These are phyloP conservation scores for Actinemys pallida DNA, from an alignment of 2,113 vertebrate species.

Conservation along the genomic window DNA sequence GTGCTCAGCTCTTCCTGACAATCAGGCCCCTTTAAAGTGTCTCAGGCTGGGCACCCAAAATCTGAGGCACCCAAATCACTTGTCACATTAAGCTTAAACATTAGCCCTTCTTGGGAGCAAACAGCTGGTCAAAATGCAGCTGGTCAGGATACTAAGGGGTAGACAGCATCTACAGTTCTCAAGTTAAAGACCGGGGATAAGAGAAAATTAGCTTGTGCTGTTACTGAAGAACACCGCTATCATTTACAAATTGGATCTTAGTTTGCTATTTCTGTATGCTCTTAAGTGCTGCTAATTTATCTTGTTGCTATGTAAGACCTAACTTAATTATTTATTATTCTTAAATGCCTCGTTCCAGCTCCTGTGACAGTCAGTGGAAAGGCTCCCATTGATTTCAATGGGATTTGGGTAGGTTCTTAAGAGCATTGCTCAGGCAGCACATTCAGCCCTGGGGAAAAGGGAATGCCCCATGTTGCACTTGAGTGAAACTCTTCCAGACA, in stretches of 20 bases:
- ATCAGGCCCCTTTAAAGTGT: conserved; percentile 11
- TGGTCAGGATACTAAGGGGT: not conserved
- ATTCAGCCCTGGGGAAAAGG: not conserved
- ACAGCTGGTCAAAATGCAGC: conserved; percentile 9
- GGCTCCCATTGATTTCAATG: conserved; percentile 36
- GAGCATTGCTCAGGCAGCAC: not conserved
- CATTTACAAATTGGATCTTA: conserved; percentile 10
- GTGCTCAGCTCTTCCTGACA: conserved; percentile 34
- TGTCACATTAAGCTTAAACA: conserved; percentile 54
- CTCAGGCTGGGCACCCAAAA: conserved; percentile 2
- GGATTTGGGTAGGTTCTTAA: not conserved
- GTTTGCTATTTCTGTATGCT: conserved; percentile 37
- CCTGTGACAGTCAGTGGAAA: conserved; percentile 50
- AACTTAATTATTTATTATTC: conserved; percentile 66
- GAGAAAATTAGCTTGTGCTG: conserved; percentile 43
- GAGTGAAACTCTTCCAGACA: fast-evolving
- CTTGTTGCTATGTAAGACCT: conserved; percentile 17
- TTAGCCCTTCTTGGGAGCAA: conserved; percentile 32
- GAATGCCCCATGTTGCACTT: not conserved
- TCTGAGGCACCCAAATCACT: not conserved
- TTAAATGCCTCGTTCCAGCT: conserved; percentile 34
- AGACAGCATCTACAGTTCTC: conserved; percentile 42
- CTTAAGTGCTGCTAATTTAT: conserved; percentile 47
- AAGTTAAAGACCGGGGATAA: conserved; percentile 10
- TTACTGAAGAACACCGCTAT: conserved; percentile 45